Conservation (phyloP, 2,888 invertebrate species). For the Drosophila infuscata region DNA sequence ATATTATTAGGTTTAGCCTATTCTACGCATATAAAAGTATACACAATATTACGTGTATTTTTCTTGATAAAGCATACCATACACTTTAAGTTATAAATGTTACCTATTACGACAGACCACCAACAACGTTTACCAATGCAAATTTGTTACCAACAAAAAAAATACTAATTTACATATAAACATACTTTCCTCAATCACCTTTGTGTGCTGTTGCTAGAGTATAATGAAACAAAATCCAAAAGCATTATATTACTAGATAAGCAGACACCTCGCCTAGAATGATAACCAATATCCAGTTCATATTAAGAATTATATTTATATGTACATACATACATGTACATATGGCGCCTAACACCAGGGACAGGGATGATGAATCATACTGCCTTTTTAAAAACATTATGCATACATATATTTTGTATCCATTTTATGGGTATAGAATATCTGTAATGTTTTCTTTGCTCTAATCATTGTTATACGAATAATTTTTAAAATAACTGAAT, state of each 20-base stretch:
- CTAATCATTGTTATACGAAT: background rate
- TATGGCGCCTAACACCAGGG: background rate
- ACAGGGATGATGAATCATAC: background rate
- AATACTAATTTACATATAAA: background rate
- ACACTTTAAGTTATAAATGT: conserved; percentile 9
- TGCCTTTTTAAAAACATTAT: background rate
- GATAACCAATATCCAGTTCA: background rate
- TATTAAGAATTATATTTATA: background rate
- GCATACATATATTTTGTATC: background rate
- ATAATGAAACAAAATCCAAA: conserved; percentile 18
- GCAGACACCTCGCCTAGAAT: background rate
- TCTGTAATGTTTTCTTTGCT: conserved; percentile 16
- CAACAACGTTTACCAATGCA: conserved; percentile 2
- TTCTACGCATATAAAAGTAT: background rate
- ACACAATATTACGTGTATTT: conserved; percentile 13
- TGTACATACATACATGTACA: background rate
- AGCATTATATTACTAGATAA: background rate
- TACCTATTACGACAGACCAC: background rate
- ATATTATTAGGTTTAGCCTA: conserved; percentile 2
- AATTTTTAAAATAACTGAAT: background rate
- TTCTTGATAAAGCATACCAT: conserved; percentile 18
- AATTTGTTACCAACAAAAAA: background rate
- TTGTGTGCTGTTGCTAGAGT: conserved; percentile 37
- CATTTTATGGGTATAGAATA: background rate
- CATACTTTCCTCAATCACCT: conserved; percentile 16